Evolutionary conservation across 2,797 vertebrate species (phyloP), one percentile per base, ranked within the genome.

Genomic region (Sebastes jordani): DNA sequence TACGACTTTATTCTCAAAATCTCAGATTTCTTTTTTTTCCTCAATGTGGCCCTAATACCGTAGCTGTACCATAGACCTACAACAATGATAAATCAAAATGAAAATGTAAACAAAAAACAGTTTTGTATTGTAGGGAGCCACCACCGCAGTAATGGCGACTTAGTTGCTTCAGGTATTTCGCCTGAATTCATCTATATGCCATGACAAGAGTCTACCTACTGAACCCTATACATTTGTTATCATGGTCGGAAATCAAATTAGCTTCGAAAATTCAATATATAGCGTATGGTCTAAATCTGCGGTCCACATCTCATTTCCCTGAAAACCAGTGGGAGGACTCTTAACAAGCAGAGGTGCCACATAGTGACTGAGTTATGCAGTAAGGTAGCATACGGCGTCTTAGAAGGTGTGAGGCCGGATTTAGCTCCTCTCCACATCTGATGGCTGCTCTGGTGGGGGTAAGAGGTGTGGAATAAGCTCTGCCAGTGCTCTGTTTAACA

Each of bases 341-440:
- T 87, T 87, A 81, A 82, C 78, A 81, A 76, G 81, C 56, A 76
- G 73, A 84, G 71, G 71, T 81, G 78, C 25, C 65, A 79, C 76
- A 68, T 59, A 49, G 63, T 52, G 54, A 84, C 30, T 42, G 55
- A 86, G 46, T 54, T 74, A 49, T 58, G 22, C 70, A 54, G 71
- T 8, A 42, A 71, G 73, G 73, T 69, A 58, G 32, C 84, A 85
- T 83, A 82, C 76, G 86, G 84, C 64, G 79, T 71, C 82, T 77
- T 38, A 38, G 49, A 80, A 87, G 25, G 83, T 90, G 84, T 81
- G 60, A 87, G 38, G 76, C 73, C 76, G 4, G 22, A 87, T 89
- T 84, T 90, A 89, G 83, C 61, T 85, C 61, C 22, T 82, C 32
- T 63, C 34, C 72, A 72, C 52, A 36, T 81, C 60, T 81, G 72